Evolutionary conservation across 2,113 vertebrate genomes (phyloP), one percentile per base, ranked within the genome.

Genomic region (Marmota flaviventris): DNA sequence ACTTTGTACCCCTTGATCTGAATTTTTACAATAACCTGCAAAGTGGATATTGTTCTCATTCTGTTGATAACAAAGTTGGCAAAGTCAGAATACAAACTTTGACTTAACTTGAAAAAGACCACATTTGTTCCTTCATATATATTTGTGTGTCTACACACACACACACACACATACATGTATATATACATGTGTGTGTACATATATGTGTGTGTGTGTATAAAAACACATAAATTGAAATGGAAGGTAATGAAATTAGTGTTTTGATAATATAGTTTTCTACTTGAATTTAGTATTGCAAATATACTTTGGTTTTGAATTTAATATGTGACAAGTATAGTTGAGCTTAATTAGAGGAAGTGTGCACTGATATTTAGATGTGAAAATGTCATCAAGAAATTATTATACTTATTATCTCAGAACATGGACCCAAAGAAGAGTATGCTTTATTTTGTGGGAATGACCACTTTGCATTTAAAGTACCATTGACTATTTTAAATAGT

Each of bases 251-350:
- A 91, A 85, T 1, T 85, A 51, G 32, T 78, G 53, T 17, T 84
- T 81, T 96, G 70, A 51, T 48, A 72, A 87, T 58, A n/a, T 27
- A 78, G 51, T 78, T 4, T 65, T 86, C 61, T 86, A 11, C 53
- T 75, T 93, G 53, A 79, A 8, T 75, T 87, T 79, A 61, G 45
- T 25, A 58, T 63, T 86, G 75, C 37, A 86, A 42, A 18, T 88
- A 45, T 70, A 93, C 85, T 95, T 85, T 82, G 20, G 48, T 89
- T 79, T 92, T 85, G 75, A 92, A 78, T 77, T 95, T 69, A 77
- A 73, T 53, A 45, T 45, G 32, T 87, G 42, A 45, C 20, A 93
- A 79, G 22, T 63, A 2, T 53, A 70, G 85, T 82, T 94, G 58
- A 85, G 5, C 67, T 67, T 90, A 85, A 63, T 77, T 89, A 48